Base-by-base conservation (phyloP, 2,888 invertebrate species). In the Dyspetes luteomarginatus region DNA sequence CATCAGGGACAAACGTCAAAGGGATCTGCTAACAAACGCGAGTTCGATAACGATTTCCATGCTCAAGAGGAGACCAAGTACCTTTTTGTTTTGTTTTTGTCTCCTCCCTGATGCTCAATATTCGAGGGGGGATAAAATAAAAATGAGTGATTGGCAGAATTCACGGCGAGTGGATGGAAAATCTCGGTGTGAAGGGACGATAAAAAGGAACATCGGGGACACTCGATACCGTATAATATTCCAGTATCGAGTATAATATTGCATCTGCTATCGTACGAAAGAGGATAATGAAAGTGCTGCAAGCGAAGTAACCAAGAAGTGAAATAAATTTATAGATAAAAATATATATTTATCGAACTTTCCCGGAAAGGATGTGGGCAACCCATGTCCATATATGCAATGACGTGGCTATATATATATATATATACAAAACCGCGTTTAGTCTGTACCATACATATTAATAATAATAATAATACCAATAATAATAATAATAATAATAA, bases 331-430 rank as follows among this genome's bases (percentile, higher is more conserved):
- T 50, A 15, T 7, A 19, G 3, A 24, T 17, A 48, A 45, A 58
- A 41, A 56, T 41, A 41, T 52, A 48, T 67, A 45, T 52, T 15
- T 5, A 58, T 77, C 19, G 41, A 68, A 68, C 36, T 78, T 84
- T 82, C 67, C 82, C 72, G 71, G 78, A 86, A 77, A 76, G 84
- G 82, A 84, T 81, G 83, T 82, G 85, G 82, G 36, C 43, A 72
- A 52, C 26, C 36, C 56, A 17, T 62, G 60, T 17, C 9, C n/a
- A n/a, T n/a, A n/a, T n/a, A n/a, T n/a, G n/a, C n/a, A n/a, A n/a
- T n/a, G n/a, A n/a, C n/a, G n/a, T n/a, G n/a, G 9, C 36, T 58
- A 55, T 41, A 15, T 58, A 45, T 67, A 65, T 56, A 12, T 45
- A 45, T 28, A 26, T 17, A 17, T 9, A 48, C 3, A 64, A 78